Conservation (phyloP, 2,888 invertebrate species). For the Chalcosyrphus nemorum region DNA sequence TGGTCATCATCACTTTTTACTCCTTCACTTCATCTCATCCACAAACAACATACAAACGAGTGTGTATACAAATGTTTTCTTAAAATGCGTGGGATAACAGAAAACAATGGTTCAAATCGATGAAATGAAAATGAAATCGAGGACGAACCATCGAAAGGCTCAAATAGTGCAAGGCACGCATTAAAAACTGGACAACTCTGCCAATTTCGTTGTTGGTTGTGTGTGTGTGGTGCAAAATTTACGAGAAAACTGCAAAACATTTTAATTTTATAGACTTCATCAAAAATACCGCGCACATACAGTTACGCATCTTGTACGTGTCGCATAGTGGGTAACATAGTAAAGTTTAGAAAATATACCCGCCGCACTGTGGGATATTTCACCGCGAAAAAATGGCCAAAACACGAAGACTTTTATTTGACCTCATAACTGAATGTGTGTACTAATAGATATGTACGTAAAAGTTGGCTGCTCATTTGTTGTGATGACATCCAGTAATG, state of each 20-base stretch:
- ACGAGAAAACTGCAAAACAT: slow-evolving; percentile 51
- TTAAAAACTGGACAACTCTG: slow-evolving; percentile 23
- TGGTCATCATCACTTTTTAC: background rate
- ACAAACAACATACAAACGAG: background rate
- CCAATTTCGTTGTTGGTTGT: background rate
- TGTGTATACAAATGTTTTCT: background rate
- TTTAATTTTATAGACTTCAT: slow-evolving; percentile 53
- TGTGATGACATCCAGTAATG: too few species aligned
- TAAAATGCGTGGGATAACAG: slow-evolving; percentile 38
- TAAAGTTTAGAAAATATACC: slow-evolving; percentile 25
- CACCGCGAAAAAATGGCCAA: too few species aligned
- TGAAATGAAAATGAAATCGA: slow-evolving; percentile 51
- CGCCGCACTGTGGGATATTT: too few species aligned
- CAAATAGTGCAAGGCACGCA: slow-evolving; percentile 52
- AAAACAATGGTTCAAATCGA: background rate
- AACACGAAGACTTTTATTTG: too few species aligned
- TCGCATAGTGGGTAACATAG: background rate
- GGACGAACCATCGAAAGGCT: slow-evolving; percentile 12
- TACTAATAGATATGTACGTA: too few species aligned
- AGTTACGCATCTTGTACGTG: slow-evolving; percentile 47
- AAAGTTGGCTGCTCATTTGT: too few species aligned
- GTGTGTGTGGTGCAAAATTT: slow-evolving; percentile 36
- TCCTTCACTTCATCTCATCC: background rate
- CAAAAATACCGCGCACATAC: slow-evolving; percentile 23
- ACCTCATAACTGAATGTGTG: too few species aligned